These are phyloP conservation scores for Sebastes aleutianus DNA, from an alignment of 2,797 vertebrate species.

Conservation along the genomic window DNA sequence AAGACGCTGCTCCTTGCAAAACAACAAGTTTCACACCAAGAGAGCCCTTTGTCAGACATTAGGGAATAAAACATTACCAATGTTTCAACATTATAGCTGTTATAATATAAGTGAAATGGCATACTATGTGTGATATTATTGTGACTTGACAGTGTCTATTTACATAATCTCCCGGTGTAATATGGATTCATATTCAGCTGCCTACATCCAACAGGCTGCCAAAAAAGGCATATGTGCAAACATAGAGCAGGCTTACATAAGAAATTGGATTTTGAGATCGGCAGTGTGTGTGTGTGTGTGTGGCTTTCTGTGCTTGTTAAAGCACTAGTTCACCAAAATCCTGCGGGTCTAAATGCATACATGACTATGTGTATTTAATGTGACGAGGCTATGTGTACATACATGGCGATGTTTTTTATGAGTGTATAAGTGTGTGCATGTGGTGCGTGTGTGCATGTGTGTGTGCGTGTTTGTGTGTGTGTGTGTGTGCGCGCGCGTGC, in stretches of 20 bases:
- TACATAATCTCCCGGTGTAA: conserved; percentile 28
- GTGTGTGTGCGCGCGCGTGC: background rate
- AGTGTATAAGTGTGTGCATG: background rate
- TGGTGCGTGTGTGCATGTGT: background rate
- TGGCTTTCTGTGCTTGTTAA: background rate
- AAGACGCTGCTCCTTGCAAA: background rate
- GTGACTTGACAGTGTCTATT: conserved; percentile 32
- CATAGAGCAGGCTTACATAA: conserved; percentile 50
- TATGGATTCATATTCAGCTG: conserved; percentile 50
- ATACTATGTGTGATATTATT: conserved; percentile 13
- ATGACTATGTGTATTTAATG: background rate
- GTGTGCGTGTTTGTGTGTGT: background rate
- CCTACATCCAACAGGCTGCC: conserved; percentile 43
- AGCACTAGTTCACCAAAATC: conserved; percentile 5
- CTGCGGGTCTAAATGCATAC: background rate
- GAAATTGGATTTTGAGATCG: conserved; percentile 55
- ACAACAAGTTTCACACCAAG: conserved; percentile 9
- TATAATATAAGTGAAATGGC: background rate
- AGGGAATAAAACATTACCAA: background rate
- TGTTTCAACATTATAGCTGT: background rate
- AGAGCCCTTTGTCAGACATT: background rate
- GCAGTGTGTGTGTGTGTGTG: background rate
- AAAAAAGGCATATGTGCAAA: conserved; percentile 59
- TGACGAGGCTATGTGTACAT: background rate
- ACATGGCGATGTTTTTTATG: background rate